Evolutionary conservation across 2,113 vertebrate species (phyloP).

Genomic region (Polypterus bichir): DNA sequence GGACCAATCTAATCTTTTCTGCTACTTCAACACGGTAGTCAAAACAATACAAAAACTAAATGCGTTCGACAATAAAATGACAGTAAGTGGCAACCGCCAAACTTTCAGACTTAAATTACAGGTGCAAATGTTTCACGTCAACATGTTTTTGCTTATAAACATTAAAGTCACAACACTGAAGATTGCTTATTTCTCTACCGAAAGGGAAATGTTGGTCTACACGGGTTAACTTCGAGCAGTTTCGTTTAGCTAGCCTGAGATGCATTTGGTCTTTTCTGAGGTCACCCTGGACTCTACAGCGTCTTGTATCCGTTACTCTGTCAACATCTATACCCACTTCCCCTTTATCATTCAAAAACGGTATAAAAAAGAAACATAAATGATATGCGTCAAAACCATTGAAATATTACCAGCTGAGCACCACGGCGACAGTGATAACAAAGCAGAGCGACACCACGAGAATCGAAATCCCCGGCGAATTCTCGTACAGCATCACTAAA

Average conservation of each 20-base stretch:
- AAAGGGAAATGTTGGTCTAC: no score
- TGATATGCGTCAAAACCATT: constrained; percentile 19
- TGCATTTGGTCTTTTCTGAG: neutral
- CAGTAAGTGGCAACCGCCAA: no score
- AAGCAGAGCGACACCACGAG: constrained; percentile 77
- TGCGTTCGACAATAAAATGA: no score
- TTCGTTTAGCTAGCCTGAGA: neutral
- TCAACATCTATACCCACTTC: neutral
- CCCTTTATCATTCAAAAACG: neutral
- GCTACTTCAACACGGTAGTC: no score
- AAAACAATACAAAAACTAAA: no score
- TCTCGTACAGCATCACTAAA: constrained; percentile 73
- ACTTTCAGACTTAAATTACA: no score
- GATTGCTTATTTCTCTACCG: no score
- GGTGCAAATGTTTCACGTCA: no score
- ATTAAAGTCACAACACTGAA: no score
- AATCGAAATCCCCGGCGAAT: constrained; percentile 82
- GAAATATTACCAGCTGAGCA: constrained; percentile 71
- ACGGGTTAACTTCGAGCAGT: neutral
- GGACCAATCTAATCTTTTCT: no score
- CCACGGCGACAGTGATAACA: constrained; percentile 75
- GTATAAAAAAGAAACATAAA: neutral
- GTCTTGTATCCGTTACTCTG: neutral
- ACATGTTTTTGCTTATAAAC: no score
- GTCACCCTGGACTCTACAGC: neutral